Conservation (phyloP, 2,888 invertebrate genomes). For the Dryobota labecula region DNA sequence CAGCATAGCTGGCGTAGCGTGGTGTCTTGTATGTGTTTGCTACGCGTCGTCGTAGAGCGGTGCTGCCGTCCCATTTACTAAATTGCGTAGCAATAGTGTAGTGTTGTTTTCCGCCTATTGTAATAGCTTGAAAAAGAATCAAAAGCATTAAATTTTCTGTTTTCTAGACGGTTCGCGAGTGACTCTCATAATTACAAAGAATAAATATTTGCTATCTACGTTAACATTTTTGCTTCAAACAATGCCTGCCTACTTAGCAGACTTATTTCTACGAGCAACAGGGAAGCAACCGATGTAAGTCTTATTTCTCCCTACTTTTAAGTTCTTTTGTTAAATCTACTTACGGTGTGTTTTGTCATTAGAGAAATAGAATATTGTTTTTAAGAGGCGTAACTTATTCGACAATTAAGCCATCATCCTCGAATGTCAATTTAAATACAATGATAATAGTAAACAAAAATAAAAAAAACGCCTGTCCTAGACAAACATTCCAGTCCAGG, state of each 20-base stretch:
- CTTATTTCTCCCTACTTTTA: neutral
- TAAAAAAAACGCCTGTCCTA: neutral
- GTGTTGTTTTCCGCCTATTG: too few relatives aligned
- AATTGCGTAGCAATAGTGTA: neutral
- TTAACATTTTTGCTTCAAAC: constrained; percentile 50
- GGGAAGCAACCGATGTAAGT: constrained; percentile 39
- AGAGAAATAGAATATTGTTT: neutral
- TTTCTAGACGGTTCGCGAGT: constrained; percentile 9
- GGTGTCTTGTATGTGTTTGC: neutral
- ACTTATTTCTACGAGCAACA: constrained; percentile 24
- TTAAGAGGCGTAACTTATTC: neutral
- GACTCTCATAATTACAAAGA: constrained; percentile 21
- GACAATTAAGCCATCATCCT: neutral
- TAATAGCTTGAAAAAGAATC: neutral
- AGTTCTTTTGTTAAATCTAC: neutral
- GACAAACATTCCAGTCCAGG: too few relatives aligned
- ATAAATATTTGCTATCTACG: neutral
- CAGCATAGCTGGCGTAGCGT: neutral
- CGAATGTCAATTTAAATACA: neutral
- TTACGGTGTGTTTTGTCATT: neutral
- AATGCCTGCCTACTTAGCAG: constrained; percentile 34
- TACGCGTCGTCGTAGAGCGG: neutral
- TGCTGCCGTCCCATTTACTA: neutral
- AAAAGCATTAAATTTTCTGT: neutral
- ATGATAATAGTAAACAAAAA: neutral